Conservation (phyloP, 2,888 invertebrate species). For the Mallateleia sp. region DNA sequence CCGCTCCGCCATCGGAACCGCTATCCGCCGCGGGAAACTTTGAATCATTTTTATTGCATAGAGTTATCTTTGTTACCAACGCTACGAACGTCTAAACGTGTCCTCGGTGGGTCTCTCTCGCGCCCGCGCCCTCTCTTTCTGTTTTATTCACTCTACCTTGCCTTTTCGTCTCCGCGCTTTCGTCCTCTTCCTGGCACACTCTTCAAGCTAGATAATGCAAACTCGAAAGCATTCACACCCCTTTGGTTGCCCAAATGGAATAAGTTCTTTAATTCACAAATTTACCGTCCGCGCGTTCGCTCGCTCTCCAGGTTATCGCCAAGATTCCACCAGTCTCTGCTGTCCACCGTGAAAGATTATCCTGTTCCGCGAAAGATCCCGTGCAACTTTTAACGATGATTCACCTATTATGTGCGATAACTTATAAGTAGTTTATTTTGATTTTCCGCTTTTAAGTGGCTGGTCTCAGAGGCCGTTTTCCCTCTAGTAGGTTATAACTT, state of each 20-base stretch:
- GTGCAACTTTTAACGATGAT: slow-evolving; percentile 71
- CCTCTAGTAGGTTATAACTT: background rate
- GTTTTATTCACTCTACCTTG: slow-evolving; percentile 80
- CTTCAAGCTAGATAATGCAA: slow-evolving; percentile 87
- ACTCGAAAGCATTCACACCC: slow-evolving; percentile 89
- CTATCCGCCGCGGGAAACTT: slow-evolving; percentile 90
- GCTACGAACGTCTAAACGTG: slow-evolving; percentile 89
- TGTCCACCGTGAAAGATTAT: slow-evolving; percentile 78
- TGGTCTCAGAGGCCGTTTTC: background rate
- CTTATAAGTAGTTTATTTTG: slow-evolving; percentile 62
- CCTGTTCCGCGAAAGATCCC: slow-evolving; percentile 44
- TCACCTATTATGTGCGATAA: slow-evolving; percentile 57
- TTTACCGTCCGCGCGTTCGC: slow-evolving; percentile 85
- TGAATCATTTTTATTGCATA: slow-evolving; percentile 90
- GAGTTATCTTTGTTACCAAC: slow-evolving; percentile 90
- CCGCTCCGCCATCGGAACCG: slow-evolving; percentile 89
- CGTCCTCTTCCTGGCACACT: slow-evolving; percentile 80
- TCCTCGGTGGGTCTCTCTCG: slow-evolving; percentile 84
- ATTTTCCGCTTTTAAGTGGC: slow-evolving; percentile 41
- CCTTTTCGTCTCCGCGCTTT: slow-evolving; percentile 82
- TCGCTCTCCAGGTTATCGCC: slow-evolving; percentile 77
- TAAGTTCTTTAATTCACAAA: slow-evolving; percentile 90
- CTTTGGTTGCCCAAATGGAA: slow-evolving; percentile 90
- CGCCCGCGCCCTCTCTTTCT: slow-evolving; percentile 81
- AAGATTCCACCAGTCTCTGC: slow-evolving; percentile 80